Conservation (phyloP, 2,888 invertebrate genomes). For the Cephus rjabovi region DNA sequence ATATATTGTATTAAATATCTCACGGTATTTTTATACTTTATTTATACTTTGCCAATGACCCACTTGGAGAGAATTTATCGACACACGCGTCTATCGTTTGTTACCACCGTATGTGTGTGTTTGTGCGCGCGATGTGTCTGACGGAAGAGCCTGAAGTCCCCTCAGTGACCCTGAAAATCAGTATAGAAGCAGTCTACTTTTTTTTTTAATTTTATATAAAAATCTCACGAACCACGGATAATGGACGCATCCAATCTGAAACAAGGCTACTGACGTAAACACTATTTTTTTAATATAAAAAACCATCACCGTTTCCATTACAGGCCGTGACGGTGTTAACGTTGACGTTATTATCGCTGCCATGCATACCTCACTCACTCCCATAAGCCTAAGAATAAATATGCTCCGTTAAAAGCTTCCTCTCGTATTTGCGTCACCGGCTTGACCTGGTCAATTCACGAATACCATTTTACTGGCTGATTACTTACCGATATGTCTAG, state of each 20-base stretch:
- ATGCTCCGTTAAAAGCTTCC: not conserved
- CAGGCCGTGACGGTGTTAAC: not conserved
- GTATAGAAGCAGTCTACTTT: not conserved
- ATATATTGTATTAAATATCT: not conserved
- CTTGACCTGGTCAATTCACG: conserved; percentile 14
- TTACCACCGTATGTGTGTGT: not conserved
- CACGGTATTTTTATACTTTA: not conserved
- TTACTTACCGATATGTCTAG: not conserved
- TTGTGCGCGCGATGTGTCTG: not conserved
- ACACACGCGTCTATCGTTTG: not conserved
- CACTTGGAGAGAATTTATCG: not conserved
- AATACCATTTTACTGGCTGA: not conserved
- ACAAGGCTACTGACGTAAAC: not conserved
- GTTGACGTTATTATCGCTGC: not conserved
- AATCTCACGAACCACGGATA: not conserved
- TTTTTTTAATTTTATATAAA: not conserved
- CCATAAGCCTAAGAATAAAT: not conserved
- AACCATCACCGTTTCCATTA: not conserved
- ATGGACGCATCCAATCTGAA: not conserved
- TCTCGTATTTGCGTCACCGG: conserved; percentile 4
- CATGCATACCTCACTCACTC: not conserved
- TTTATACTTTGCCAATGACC: not conserved
- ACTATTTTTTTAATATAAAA: not conserved
- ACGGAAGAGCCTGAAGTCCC: not conserved
- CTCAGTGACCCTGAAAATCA: not conserved